phyloP scores from a whole-genome alignment of 1,140 invertebrate genomes.

The Drosophila rhopaloa region DNA sequence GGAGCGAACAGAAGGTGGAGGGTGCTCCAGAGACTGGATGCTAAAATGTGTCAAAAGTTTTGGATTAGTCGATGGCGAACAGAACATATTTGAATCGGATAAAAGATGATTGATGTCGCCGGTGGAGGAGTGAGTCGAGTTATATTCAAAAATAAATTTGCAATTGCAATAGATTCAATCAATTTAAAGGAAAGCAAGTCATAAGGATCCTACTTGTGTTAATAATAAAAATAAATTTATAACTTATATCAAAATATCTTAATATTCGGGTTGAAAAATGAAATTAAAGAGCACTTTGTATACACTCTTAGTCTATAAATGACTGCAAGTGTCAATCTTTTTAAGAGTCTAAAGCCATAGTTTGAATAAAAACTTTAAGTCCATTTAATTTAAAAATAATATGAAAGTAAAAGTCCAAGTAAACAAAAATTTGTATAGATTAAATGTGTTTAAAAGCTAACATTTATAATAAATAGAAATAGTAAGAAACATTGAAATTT shows the following conservation, averaged over 20 bases:
- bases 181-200: background rate
- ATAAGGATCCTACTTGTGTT: background rate
- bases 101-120: slow-evolving; percentile 34
- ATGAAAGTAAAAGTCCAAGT: too few relatives aligned
- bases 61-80: slow-evolving; percentile 64
- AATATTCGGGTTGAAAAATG: background rate
- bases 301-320: background rate
- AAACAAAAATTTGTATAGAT: too few relatives aligned
- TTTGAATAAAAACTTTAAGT: too few relatives aligned
- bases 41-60: slow-evolving; percentile 75
- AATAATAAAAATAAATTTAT: slow-evolving; percentile 1
- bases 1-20: slow-evolving; percentile 3
- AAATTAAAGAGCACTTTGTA: background rate
- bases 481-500: too few relatives aligned
- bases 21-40: slow-evolving; percentile 19
- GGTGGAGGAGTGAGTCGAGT: slow-evolving; percentile 3
- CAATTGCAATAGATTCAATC: background rate
- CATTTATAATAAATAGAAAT: too few relatives aligned
- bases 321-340: too few relatives aligned
- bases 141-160: slow-evolving; percentile 6
- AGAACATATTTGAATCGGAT: slow-evolving; percentile 52
- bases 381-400: too few relatives aligned
- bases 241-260: background rate
- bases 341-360: too few relatives aligned
- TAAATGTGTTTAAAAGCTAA: too few relatives aligned